phyloP scores from a whole-genome alignment of 2,888 invertebrate species.

The Argyra leucocephala region DNA sequence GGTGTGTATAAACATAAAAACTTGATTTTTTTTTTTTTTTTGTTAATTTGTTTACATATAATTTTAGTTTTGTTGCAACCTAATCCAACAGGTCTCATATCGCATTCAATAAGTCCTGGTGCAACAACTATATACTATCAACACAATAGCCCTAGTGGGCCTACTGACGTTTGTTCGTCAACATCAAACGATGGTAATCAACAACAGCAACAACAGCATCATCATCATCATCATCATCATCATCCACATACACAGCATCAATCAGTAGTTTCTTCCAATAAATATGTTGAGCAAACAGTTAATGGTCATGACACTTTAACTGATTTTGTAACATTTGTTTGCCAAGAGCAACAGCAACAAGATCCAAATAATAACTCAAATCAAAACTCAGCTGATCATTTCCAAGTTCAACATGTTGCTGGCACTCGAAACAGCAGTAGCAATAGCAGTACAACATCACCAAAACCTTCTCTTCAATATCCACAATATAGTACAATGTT shows the following conservation, averaged over 20 bases:
- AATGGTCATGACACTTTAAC: constrained; percentile 85
- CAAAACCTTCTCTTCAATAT: constrained; percentile 50
- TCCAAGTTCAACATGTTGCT: constrained; percentile 30
- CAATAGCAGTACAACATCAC: constrained; percentile 27
- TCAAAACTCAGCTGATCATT: constrained; percentile 24
- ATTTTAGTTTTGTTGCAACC: constrained; percentile 42
- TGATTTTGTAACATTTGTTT: constrained; percentile 94
- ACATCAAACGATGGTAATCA: constrained; percentile 25
- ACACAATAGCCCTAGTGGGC: constrained; percentile 35
- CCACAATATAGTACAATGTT: constrained; percentile 82
- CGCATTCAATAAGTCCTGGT: constrained; percentile 47
- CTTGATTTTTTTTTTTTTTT: too few relatives aligned
- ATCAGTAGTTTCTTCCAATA: neutral
- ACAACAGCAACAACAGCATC: constrained; percentile 23
- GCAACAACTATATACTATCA: constrained; percentile 46
- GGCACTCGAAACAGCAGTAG: constrained; percentile 56
- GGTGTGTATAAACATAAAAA: constrained; percentile 24
- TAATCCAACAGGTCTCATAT: constrained; percentile 43
- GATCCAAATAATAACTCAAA: constrained; percentile 20
- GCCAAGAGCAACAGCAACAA: constrained; percentile 58
- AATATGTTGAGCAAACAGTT: constrained; percentile 24
- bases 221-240: constrained; percentile 25
- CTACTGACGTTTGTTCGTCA: constrained; percentile 24
- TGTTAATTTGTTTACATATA: neutral
- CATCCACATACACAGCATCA: constrained; percentile 11